Evolutionary conservation across 2,113 vertebrate genomes (phyloP), one percentile per base, ranked within the genome.

Genomic region (Fulmarus glacialis): DNA sequence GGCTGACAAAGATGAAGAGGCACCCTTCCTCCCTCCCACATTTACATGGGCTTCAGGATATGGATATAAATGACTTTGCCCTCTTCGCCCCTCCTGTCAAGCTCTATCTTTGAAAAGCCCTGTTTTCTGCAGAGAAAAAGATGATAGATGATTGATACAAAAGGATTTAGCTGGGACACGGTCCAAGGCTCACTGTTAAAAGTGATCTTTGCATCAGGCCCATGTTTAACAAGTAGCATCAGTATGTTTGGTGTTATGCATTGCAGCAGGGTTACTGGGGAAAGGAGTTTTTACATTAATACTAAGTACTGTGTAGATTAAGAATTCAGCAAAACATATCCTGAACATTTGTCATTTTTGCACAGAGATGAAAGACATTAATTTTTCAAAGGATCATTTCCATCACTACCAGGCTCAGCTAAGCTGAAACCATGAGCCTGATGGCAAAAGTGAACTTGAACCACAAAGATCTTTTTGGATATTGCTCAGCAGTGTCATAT

Each of bases 371-470:
- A 82, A 56, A 73, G 58, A 24, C 53, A 89, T 94, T 34, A 42
- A 83, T 83, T 85, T 95, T 95, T 93, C 67, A 95, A 47, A 86
- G 55, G 74, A 53, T 73, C 43, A 43, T 96, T 94, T 93, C 82
- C 67, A 73, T 38, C 45, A 29, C 24, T 45, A 32, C 24, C 32
- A 70, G 45, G 62, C 58, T 80, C n/a, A 64, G 58, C 40, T 60
- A 5, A 70, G 58, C 78, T 73, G 55, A 80, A 82, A 13, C 55
- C 45, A 10, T 0, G 7, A 91, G 82, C 5, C 20, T 42, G 50
- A 50, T 34, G 3, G 3, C 55, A 70, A 64, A 77, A 73, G 11
- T 34, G 71, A 90, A 29, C 58, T n/a, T 42, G 48, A 86, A 68
- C 48, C 38, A 34, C 47, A 43, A 81, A 73, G 47, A 74, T 34